Evolutionary conservation across 2,888 invertebrate species (phyloP), one percentile per base, ranked within the genome.

Genomic region (Frankliniella fusca): DNA sequence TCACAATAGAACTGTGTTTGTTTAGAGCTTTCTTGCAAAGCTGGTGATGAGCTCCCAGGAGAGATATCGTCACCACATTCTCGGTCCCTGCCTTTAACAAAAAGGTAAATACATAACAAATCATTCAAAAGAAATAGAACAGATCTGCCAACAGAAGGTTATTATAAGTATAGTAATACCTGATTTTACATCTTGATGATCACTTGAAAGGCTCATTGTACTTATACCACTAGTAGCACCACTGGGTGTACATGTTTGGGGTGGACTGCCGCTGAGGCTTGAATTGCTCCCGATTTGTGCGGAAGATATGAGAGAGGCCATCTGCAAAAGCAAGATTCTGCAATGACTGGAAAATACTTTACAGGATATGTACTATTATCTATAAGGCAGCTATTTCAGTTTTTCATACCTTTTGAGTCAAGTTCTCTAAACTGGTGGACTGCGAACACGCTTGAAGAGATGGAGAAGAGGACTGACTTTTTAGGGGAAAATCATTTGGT

Each of bases 1-100:
- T 54, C 54, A 54, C 54, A 15, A 54, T 76, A 76, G 12, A 76
- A 76, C 70, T 76, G 70, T 76, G 70, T 27, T 76, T 27, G 70
- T 27, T 76, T 76, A 12, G 70, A 27, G 27, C 70, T 76, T 8
- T 23, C 70, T 23, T 76, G 70, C 9, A 27, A 12, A 11, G 70
- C 23, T 27, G 70, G 70, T 8, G 70, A 76, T 27, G 70, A 23
- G 27, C 27, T 76, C 12, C 23, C 23, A 76, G 9, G 27, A 27
- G 70, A 27, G 12, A 12, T 27, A 23, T 76, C 70, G 27, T 76
- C 70, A 27, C 9, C 27, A 76, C 70, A 27, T 12, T 76, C 70
- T 76, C 12, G 70, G 23, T 76, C 70, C 27, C 27, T 76, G 9
- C 70, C 70, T 76, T 23, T 27, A 23, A 0, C 23, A 27, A 23